A percentile compares a stretch with the other conserved stretches of the same genome.
These are phyloP conservation scores for Drosophila kokeensis DNA, from an alignment of 2,888 invertebrate species.

Conservation along the genomic window DNA sequence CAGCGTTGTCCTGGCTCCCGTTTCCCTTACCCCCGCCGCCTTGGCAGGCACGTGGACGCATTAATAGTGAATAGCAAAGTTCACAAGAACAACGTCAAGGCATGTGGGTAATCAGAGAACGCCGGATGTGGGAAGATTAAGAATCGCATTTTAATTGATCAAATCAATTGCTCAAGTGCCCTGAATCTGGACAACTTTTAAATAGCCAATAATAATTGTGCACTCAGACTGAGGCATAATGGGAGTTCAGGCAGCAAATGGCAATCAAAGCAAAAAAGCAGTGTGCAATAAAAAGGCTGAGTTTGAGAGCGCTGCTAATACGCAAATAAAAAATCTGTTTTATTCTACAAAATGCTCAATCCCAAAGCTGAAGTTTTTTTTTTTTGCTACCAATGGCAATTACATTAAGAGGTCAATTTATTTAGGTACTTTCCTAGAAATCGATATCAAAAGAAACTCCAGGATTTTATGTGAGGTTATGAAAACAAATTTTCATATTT, in stretches of 20 bases:
- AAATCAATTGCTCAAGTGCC: conserved; percentile 48
- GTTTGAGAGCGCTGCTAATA: conserved; percentile 7
- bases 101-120: not conserved
- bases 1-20: conserved; percentile 28
- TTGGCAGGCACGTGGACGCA: not conserved
- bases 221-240: conserved; percentile 3
- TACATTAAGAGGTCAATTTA: conserved; percentile 5
- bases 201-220: conserved; percentile 62
- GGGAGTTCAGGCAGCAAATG: not conserved
- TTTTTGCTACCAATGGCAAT: conserved; percentile 3
- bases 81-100: conserved; percentile 15
- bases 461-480: not conserved
- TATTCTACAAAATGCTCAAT: not conserved
- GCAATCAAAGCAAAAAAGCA: not conserved
- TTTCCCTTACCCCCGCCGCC: not conserved
- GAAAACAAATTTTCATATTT: not conserved
- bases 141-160: conserved; percentile 41
- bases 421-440: not conserved
- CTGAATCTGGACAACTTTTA: conserved; percentile 63
- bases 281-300: conserved; percentile 14
- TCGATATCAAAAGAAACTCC: not conserved
- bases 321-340: conserved; percentile 25
- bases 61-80: conserved; percentile 33
- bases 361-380: not conserved
- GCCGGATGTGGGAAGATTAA: not conserved